Evolutionary conservation across 2,113 vertebrate genomes (phyloP).

Genomic region (Puffinus mauretanicus): DNA sequence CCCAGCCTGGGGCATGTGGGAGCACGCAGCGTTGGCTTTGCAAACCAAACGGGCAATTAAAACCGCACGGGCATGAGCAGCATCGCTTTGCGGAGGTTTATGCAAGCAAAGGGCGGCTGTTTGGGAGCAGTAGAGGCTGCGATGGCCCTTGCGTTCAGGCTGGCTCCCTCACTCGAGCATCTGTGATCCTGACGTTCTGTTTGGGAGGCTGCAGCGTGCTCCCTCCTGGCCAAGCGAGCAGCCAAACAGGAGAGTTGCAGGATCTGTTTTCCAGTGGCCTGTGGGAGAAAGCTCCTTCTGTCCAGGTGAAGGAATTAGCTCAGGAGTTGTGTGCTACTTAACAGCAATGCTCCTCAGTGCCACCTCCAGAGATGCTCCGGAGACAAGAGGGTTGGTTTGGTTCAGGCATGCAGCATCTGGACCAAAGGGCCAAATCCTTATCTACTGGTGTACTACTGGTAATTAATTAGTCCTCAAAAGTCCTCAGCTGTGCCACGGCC

Average conservation of each 20-base stretch:
- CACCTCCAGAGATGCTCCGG: not conserved
- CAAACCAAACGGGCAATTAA: not conserved
- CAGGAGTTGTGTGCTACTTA: not conserved
- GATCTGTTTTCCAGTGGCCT: not conserved
- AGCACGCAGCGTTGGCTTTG: not conserved
- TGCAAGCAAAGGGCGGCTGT: not conserved
- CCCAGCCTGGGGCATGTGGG: not conserved
- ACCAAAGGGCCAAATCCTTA: not conserved
- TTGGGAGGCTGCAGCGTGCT: not conserved
- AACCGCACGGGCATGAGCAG: not conserved
- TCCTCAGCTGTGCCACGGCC: accelerated
- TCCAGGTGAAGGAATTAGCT: not conserved
- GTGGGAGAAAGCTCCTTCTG: not conserved
- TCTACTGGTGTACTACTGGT: not conserved
- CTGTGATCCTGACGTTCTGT: accelerated
- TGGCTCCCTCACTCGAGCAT: not conserved
- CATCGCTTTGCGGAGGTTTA: accelerated
- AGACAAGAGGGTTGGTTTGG: not conserved
- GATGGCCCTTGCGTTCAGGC: not conserved
- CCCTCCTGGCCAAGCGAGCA: not conserved
- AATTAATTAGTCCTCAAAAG: not conserved
- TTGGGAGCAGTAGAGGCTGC: not conserved
- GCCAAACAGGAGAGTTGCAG: not conserved
- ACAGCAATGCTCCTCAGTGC: not conserved
- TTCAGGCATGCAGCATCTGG: not conserved